Evolutionary conservation across 2,797 vertebrate genomes (phyloP).

Genomic region (Rhinatrema bivittatum): DNA sequence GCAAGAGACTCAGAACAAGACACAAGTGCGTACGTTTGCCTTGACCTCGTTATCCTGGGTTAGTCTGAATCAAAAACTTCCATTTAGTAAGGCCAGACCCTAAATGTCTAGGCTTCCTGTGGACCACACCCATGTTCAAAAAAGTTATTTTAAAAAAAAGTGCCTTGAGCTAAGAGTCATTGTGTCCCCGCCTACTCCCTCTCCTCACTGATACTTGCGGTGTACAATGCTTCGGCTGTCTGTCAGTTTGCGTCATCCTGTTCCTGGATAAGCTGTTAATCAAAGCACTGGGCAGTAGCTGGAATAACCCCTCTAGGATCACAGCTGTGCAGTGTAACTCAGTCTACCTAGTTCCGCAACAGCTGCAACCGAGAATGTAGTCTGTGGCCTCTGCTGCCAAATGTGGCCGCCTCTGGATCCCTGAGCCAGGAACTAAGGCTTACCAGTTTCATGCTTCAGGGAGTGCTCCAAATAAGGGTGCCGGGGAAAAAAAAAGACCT

Average conservation of each 20-base stretch:
- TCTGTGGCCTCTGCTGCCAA: background rate
- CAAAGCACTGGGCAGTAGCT: background rate
- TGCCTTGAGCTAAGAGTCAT: background rate
- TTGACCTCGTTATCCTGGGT: too few species aligned
- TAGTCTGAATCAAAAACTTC: too few species aligned
- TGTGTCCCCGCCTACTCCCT: background rate
- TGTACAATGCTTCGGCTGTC: conserved; percentile 9
- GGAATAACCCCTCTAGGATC: background rate
- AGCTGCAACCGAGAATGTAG: background rate
- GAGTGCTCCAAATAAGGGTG: too few species aligned
- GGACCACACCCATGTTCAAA: conserved; percentile 9
- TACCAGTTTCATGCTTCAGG: too few species aligned
- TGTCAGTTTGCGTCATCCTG: background rate
- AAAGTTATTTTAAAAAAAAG: background rate
- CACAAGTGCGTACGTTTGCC: too few species aligned
- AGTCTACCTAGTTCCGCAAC: too few species aligned
- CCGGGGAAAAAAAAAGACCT: too few species aligned
- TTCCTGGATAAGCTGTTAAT: background rate
- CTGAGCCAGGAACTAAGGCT: too few species aligned
- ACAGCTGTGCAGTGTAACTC: too few species aligned
- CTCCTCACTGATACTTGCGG: background rate
- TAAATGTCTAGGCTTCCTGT: background rate
- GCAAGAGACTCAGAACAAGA: too few species aligned
- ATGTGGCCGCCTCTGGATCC: background rate
- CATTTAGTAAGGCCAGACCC: background rate